A percentile compares a stretch with the other conserved stretches of the same genome.
phyloP scores from a whole-genome alignment of 2,797 vertebrate species.

The Diplodus sargus region DNA sequence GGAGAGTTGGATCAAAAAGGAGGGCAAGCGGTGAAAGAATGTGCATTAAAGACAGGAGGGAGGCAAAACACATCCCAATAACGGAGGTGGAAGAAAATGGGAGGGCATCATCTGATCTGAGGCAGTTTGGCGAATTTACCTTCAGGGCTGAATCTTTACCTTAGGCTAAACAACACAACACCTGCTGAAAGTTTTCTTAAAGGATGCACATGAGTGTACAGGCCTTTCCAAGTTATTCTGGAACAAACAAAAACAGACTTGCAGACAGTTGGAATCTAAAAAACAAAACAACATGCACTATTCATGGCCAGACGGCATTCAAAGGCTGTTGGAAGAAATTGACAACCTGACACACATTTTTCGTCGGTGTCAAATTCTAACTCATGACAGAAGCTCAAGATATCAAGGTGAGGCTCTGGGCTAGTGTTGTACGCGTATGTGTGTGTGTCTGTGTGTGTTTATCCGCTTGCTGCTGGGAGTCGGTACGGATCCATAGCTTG shows the following conservation, averaged over 20 bases:
- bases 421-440: conserved; percentile 63
- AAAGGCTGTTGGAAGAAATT: conserved; percentile 80
- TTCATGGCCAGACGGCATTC: conserved; percentile 84
- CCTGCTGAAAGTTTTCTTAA: conserved; percentile 81
- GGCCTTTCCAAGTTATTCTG: conserved; percentile 77
- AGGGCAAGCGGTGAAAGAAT: conserved; percentile 57
- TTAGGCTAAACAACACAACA: conserved; percentile 80
- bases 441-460: conserved; percentile 41
- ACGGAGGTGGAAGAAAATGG: conserved; percentile 51
- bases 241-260: conserved; percentile 80
- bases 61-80: conserved; percentile 45
- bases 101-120: conserved; percentile 67
- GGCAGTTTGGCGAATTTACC: conserved; percentile 68
- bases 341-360: conserved; percentile 83
- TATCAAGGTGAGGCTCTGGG: conserved; percentile 86
- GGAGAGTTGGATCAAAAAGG: conserved; percentile 57
- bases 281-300: conserved; percentile 87
- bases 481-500: conserved; percentile 41
- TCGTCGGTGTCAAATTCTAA: conserved; percentile 87
- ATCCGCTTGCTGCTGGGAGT: conserved; percentile 38
- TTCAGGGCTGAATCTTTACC: conserved; percentile 77
- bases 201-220: conserved; percentile 78
- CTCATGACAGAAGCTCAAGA: conserved; percentile 85
- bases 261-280: conserved; percentile 82
- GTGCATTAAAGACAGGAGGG: conserved; percentile 57